phyloP scores from a whole-genome alignment of 1,140 invertebrate genomes.

The Protaetia brevitarsis region DNA sequence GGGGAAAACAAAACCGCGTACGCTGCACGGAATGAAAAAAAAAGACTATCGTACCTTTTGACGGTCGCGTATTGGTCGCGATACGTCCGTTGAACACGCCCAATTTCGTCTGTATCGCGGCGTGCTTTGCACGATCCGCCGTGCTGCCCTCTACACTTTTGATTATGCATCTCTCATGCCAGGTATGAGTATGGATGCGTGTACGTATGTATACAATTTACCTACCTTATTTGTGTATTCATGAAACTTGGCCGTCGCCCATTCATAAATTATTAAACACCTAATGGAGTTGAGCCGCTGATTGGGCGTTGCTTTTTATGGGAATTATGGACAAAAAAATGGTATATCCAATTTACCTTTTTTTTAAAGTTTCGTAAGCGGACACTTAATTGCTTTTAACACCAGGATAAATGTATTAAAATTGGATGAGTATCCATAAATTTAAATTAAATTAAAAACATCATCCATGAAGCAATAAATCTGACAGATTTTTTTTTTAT shows the following conservation, averaged over 20 bases:
- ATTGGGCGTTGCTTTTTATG: not conserved
- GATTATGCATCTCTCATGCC: not conserved
- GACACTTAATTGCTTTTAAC: too few species aligned
- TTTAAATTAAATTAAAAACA: too few species aligned
- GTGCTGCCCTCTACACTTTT: not conserved
- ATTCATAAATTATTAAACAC: constrained; percentile 1
- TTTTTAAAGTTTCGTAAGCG: too few species aligned
- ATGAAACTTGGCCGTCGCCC: not conserved
- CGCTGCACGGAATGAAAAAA: not conserved
- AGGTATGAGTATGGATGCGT: not conserved
- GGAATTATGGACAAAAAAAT: too few species aligned
- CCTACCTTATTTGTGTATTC: not conserved
- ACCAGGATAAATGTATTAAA: too few species aligned
- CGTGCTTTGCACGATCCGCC: not conserved
- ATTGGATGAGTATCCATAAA: too few species aligned
- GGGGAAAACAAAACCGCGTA: not conserved
- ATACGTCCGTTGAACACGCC: not conserved
- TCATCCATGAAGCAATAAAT: too few species aligned
- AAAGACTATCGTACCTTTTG: not conserved
- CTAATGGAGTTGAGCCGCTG: not conserved
- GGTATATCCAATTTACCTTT: not conserved
- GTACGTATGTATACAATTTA: too few species aligned
- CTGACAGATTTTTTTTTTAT: too few species aligned
- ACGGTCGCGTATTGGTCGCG: not conserved
- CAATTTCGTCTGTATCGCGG: not conserved